Evolutionary conservation across 2,113 vertebrate species (phyloP).

Genomic region (Aptenodytes forsteri): DNA sequence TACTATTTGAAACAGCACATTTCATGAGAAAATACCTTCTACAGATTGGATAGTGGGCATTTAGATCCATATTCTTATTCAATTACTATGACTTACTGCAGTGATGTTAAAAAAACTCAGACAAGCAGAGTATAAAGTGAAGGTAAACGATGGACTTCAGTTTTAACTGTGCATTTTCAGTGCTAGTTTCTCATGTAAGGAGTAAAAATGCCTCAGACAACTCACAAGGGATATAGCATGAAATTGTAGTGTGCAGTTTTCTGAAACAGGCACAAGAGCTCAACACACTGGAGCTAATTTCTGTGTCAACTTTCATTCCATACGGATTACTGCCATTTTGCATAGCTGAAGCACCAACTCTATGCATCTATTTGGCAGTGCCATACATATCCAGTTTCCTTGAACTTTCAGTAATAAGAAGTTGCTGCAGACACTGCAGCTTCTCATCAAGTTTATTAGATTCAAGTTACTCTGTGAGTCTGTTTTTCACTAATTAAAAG

Average conservation of each 20-base stretch:
- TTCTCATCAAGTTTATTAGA: not conserved
- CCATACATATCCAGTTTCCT: not conserved
- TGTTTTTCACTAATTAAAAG: not conserved
- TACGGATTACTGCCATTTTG: not conserved
- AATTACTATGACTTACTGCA: not conserved
- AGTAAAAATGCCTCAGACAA: not conserved
- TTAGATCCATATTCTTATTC: not conserved
- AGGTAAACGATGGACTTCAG: not conserved
- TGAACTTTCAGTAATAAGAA: not conserved
- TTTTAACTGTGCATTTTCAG: not conserved
- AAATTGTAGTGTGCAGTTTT: not conserved
- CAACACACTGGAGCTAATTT: not conserved
- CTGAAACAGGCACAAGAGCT: not conserved
- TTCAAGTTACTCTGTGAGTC: not conserved
- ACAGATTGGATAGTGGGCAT: not conserved
- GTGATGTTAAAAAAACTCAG: not conserved
- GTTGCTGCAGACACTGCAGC: not conserved
- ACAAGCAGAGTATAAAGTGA: not conserved
- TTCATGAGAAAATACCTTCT: not conserved
- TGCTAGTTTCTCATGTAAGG: not conserved
- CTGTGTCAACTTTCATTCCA: slow-evolving; percentile 18
- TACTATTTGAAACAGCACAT: not conserved
- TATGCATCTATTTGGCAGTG: not conserved
- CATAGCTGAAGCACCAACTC: not conserved
- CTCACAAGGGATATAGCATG: rapidly evolving